A percentile compares a stretch with the other conserved stretches of the same genome.
phyloP scores from a whole-genome alignment of 2,888 invertebrate genomes.

The Pyrrhosoma nymphula region DNA sequence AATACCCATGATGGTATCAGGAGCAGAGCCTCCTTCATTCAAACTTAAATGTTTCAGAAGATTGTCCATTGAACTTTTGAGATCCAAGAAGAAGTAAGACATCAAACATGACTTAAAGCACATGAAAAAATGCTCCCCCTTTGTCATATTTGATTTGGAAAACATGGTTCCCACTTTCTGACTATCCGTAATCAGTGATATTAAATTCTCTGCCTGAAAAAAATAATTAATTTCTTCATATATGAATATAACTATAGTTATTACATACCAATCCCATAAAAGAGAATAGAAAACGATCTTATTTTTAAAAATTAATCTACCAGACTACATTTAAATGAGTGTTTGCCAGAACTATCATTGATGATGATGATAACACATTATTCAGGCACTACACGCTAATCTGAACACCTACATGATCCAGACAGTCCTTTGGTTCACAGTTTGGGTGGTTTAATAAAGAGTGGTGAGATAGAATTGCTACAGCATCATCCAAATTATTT shows the following conservation, averaged over 20 bases:
- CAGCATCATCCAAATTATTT: no score
- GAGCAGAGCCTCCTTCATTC: background rate
- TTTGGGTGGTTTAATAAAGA: no score
- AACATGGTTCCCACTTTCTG: conserved; percentile 45
- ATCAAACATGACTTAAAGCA: conserved; percentile 68
- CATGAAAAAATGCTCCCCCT: conserved; percentile 70
- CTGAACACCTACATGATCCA: no score
- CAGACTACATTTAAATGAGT: background rate
- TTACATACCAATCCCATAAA: no score
- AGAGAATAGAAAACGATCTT: no score
- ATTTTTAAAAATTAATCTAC: background rate
- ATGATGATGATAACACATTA: no score
- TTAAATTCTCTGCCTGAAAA: conserved; percentile 60
- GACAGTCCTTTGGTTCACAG: no score
- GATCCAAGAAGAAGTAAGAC: conserved; percentile 62
- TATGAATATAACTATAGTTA: no score
- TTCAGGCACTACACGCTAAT: no score
- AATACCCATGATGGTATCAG: background rate
- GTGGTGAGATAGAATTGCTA: no score
- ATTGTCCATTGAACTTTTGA: conserved; percentile 30
- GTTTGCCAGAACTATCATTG: no score
- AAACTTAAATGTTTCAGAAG: conserved; percentile 51
- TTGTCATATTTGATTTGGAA: conserved; percentile 51
- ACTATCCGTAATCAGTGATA: conserved; percentile 59
- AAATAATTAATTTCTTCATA: no score